These are phyloP conservation scores for Nasonia oneida DNA, from an alignment of 2,888 invertebrate genomes.

Conservation along the genomic window DNA sequence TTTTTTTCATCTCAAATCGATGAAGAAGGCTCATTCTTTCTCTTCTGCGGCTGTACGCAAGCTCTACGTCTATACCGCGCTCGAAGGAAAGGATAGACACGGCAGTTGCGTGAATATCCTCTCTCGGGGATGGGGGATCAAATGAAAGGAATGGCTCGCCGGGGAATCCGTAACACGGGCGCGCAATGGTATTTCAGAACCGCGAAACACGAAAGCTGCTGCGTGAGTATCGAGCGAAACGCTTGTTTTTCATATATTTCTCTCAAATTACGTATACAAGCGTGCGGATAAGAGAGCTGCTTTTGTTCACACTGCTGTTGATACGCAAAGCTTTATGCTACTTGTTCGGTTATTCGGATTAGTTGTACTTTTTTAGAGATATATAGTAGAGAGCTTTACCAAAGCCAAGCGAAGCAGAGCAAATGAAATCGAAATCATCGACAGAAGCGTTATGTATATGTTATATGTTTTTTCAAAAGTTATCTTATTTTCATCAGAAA, in stretches of 20 bases:
- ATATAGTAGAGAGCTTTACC: background rate
- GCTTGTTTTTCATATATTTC: background rate
- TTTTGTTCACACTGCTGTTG: no score
- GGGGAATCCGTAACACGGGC: constrained; percentile 33
- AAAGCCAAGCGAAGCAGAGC: background rate
- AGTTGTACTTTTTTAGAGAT: no score
- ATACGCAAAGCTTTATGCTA: no score
- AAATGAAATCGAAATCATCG: background rate
- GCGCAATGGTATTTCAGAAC: constrained; percentile 25
- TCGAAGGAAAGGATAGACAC: constrained; percentile 11
- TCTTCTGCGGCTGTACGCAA: background rate
- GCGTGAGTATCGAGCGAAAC: background rate
- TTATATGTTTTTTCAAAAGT: background rate
- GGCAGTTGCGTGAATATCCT: constrained; percentile 36
- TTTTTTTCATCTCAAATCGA: no score
- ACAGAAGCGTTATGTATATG: background rate
- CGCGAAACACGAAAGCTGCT: constrained; percentile 6
- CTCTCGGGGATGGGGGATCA: background rate
- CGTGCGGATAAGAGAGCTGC: background rate
- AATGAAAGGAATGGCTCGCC: constrained; percentile 42
- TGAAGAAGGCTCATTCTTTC: background rate
- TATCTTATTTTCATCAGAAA: background rate
- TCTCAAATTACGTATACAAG: background rate
- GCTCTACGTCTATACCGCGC: background rate
- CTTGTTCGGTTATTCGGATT: no score